Evolutionary conservation across 2,113 vertebrate genomes (phyloP), one percentile per base, ranked within the genome.

Genomic region (Eulacestoma nigropectus): DNA sequence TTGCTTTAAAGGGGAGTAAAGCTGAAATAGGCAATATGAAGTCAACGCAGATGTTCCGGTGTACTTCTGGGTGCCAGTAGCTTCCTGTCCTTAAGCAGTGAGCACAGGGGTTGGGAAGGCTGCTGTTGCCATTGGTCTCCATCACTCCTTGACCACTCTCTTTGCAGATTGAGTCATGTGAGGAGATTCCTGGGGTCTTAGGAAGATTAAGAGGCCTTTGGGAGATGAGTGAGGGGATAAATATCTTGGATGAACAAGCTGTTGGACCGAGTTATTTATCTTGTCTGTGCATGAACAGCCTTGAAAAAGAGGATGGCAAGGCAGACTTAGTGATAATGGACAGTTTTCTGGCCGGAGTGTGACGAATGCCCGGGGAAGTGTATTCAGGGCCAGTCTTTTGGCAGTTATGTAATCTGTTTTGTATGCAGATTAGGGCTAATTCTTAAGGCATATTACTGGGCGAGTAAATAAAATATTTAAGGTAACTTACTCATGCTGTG

Each of bases 251-350:
- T 46, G 39, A 75, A 17, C 21, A 56, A 41, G 10, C 41, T 87
- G 16, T 41, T 81, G 33, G 74, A 19, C 11, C 0, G 1, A 53
- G 60, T 77, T 87, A 15, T 2, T 82, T 80, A 20, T 17, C 47
- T 35, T 49, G 18, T 84, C n/a, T 2, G 2, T 0, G 2, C 11
- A 1, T 15, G 29, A 41, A 62, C 10, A 37, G 26, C 46, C 29
- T 74, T 65, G 16, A 56, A 19, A 76, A 55, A 74, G 26, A 42
- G 37, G 18, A 13, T 67, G 19, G 13, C 30, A 33, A 44, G 37
- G 42, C 37, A 57, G 44, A 7, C 25, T 81, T 33, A 41, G 4
- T 88, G 62, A 9, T 33, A 53, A 32, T 27, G 47, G 57, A 23
- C 20, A 6, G 1, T 49, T 72, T 67, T 49, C 22, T 85, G 65